Base-by-base conservation (phyloP, 2,888 invertebrate species). In the Scaptodrosophila latifasciaeformis region DNA sequence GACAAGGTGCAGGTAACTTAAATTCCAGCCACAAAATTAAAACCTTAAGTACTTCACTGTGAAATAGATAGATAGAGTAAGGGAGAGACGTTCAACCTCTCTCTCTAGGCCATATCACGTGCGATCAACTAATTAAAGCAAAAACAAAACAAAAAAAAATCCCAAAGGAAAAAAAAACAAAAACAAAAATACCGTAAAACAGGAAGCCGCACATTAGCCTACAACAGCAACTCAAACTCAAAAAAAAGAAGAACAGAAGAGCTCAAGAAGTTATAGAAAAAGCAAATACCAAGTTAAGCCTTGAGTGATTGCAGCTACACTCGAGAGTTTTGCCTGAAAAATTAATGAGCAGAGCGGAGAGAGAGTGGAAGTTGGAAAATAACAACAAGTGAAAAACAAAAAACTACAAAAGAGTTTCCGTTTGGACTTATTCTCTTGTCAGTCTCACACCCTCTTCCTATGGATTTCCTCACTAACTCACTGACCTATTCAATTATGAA, bases 81-180 rank as follows among this genome's bases (percentile, higher is more conserved):
- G 51, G 54, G 49, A 57, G 49, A 10, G 18, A 15, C 13, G 37
- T 3, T 51, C 59, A 35, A 50, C 43, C 43, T 44, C 43, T 52
- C 48, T 35, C 43, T 44, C 43, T 52, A 43, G 62, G 39, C 47
- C 72, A 49, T 74, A 77, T 75, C 74, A 75, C 74, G 74, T 75
- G 74, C 74, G 77, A 77, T 74, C 67, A 70, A 74, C 74, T 75
- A 75, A 75, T 75, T 75, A 75, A 75, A 64, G 77, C 69, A 62
- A 65, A 68, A 75, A 70, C 6, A 12, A 13, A 37, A 6, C 4
- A 7, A 24, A 24, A 24, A 24, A 24, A n/a, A n/a, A n/a, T n/a
- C n/a, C n/a, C n/a, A n/a, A 34, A 13, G 2, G 15, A 10, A n/a
- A 2, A 13, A 34, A 2, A 30, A 12, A 30, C 30, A 34, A 34